These are phyloP conservation scores for Alosa alosa DNA, from an alignment of 2,113 vertebrate genomes.

Conservation along the genomic window DNA sequence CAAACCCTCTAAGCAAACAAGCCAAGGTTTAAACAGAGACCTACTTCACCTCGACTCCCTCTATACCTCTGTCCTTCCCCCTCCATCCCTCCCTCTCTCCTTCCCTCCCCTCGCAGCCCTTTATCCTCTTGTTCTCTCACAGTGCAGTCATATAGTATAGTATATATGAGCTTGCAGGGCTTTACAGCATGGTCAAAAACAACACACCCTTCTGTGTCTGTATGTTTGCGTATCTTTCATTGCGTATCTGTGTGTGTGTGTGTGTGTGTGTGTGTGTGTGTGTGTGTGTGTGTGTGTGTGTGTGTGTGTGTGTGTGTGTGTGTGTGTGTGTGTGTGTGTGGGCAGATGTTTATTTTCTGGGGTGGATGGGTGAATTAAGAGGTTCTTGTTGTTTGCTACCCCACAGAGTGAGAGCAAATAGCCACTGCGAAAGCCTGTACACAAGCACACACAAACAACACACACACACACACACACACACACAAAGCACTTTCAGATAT, in stretches of 20 bases:
- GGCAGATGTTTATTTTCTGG: not conserved
- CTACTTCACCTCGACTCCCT: constrained; percentile 1
- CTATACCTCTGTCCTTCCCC: not conserved
- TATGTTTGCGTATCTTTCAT: not conserved
- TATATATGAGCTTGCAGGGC: not conserved
- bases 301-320: too few species aligned
- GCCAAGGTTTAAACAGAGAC: not conserved
- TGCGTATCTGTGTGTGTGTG: constrained; percentile 24
- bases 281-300: too few species aligned
- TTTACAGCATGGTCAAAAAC: not conserved
- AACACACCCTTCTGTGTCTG: not conserved
- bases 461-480: not conserved
- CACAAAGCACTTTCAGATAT: too few species aligned
- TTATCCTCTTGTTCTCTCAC: not conserved
- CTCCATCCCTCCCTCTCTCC: not conserved
- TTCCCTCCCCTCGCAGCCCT: not conserved
- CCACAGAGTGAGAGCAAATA: not conserved
- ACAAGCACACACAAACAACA: not conserved
- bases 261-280: too few species aligned
- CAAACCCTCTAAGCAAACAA: constrained; percentile 42
- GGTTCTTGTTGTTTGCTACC: not conserved
- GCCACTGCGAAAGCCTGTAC: not conserved
- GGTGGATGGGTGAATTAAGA: not conserved
- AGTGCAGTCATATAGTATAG: too few species aligned
- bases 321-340: constrained; percentile 21